Conservation (phyloP, 2,113 vertebrate species). For the Oncorhynchus gorbuscha region DNA sequence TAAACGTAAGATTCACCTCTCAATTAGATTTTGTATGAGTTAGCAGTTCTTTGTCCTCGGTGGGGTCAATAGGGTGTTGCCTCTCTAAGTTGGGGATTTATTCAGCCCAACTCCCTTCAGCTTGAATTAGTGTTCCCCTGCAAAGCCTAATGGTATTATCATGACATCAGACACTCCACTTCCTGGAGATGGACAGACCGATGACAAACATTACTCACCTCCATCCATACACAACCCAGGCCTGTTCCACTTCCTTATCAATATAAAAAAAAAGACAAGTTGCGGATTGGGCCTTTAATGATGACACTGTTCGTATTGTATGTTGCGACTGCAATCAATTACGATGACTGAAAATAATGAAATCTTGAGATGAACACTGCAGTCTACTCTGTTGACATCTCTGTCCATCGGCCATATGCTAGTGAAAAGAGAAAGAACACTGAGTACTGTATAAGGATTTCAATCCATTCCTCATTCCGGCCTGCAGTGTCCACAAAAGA, state of each 20-base stretch:
- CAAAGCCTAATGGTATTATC: conserved; percentile 61
- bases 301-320: too few relatives aligned
- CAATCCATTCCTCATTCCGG: background rate
- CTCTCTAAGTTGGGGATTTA: conserved; percentile 46
- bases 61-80: conserved; percentile 25
- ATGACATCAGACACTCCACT: conserved; percentile 23
- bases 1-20: too few relatives aligned
- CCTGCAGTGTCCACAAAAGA: too few relatives aligned
- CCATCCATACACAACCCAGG: background rate
- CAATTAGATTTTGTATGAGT: background rate
- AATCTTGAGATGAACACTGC: too few relatives aligned
- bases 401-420: too few relatives aligned
- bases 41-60: background rate
- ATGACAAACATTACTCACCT: background rate
- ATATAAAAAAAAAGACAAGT: background rate
- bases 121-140: conserved; percentile 58
- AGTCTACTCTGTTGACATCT: too few relatives aligned
- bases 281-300: too few relatives aligned
- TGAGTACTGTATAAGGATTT: too few relatives aligned
- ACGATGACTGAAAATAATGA: too few relatives aligned
- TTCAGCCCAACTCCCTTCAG: conserved; percentile 39
- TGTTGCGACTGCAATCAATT: too few relatives aligned
- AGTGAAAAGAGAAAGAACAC: too few relatives aligned
- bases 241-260: background rate
- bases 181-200: background rate